Evolutionary conservation across 2,113 vertebrate species (phyloP).

Genomic region (Antidorcas marsupialis): DNA sequence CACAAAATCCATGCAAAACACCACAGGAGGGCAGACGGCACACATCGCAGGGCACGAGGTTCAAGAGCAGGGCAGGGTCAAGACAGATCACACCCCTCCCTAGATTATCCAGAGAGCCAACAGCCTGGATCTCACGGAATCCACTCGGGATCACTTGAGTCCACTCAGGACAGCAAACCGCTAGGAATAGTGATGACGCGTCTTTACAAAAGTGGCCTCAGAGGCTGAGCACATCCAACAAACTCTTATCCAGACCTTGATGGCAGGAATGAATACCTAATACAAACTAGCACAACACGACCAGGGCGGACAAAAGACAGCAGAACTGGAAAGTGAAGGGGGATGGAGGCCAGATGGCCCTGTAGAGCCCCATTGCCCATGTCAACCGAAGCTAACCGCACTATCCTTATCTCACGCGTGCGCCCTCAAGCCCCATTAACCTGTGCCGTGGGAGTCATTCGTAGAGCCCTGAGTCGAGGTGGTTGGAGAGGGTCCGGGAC

Average conservation of each 20-base stretch:
- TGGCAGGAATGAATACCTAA: background rate
- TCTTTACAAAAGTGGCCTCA: background rate
- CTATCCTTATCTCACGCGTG: accelerated
- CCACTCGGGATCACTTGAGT: background rate
- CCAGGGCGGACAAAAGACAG: background rate
- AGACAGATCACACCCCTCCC: background rate
- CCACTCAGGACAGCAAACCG: background rate
- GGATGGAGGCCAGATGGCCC: background rate
- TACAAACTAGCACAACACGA: accelerated
- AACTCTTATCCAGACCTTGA: background rate
- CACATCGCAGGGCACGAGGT: background rate
- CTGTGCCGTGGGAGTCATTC: accelerated
- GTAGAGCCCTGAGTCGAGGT: background rate
- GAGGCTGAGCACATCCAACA: background rate
- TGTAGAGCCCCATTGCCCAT: accelerated
- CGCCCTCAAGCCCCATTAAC: background rate
- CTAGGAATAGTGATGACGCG: background rate
- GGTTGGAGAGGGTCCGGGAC: background rate
- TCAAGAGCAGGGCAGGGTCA: background rate
- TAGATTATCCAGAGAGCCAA: background rate
- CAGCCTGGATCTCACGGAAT: background rate
- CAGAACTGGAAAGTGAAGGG: background rate
- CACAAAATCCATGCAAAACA: background rate
- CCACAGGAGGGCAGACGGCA: too few relatives aligned
- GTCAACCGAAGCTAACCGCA: background rate